Evolutionary conservation across 2,888 invertebrate genomes (phyloP).

Genomic region (Notocelia uddmanniana): DNA sequence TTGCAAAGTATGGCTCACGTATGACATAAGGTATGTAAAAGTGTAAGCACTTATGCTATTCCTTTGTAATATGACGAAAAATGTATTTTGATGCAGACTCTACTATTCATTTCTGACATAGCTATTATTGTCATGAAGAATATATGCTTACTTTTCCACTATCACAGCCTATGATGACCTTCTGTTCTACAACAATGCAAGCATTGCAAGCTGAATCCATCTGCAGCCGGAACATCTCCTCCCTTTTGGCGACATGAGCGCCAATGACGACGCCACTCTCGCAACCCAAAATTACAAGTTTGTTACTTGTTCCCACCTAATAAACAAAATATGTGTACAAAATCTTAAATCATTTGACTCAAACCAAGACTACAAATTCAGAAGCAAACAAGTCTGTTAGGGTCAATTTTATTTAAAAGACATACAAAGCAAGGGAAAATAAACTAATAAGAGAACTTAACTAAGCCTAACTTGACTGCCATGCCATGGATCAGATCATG

Average conservation of each 20-base stretch:
- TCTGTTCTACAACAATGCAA: slow-evolving; percentile 78
- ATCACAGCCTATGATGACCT: slow-evolving; percentile 85
- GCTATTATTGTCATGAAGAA: too few relatives aligned
- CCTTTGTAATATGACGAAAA: too few relatives aligned
- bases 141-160: slow-evolving; percentile 80
- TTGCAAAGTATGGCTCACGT: too few relatives aligned
- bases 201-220: slow-evolving; percentile 85
- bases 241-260: slow-evolving; percentile 83
- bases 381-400: background rate
- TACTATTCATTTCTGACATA: too few relatives aligned
- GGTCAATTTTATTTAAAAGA: background rate
- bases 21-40: too few relatives aligned
- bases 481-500: too few relatives aligned
- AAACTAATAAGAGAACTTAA: too few relatives aligned
- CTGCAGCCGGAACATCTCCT: slow-evolving; percentile 70
- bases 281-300: slow-evolving; percentile 86
- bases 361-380: background rate
- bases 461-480: too few relatives aligned
- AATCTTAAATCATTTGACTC: background rate
- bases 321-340: background rate
- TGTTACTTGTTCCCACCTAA: slow-evolving; percentile 87
- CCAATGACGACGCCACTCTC: slow-evolving; percentile 86
- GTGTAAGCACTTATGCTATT: too few relatives aligned
- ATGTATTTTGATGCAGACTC: too few relatives aligned
- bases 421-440: too few relatives aligned